These are phyloP conservation scores for Cercopithecus mona DNA, from an alignment of 2,113 vertebrate species.

Conservation along the genomic window DNA sequence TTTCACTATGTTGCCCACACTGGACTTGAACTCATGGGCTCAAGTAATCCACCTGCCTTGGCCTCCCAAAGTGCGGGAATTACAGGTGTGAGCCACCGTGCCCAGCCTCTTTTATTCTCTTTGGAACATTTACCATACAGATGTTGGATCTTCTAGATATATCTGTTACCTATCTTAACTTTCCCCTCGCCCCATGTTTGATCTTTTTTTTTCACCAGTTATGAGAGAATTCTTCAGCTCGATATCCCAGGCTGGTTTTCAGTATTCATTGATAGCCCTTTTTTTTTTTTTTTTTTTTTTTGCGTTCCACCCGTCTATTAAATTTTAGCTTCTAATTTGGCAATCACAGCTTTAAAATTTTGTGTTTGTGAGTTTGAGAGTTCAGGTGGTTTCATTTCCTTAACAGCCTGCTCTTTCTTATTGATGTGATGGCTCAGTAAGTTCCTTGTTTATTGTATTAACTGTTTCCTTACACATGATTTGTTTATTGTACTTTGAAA, in stretches of 20 bases:
- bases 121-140: neutral
- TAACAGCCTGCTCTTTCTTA: neutral
- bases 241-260: neutral
- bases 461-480: slow-evolving; percentile 19
- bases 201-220: neutral
- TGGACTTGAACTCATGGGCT: too few species aligned
- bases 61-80: too few species aligned
- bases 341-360: neutral
- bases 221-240: neutral
- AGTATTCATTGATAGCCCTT: neutral
- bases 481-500: slow-evolving; percentile 40
- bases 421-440: neutral
- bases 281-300: neutral
- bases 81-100: too few species aligned
- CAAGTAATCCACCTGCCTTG: too few species aligned
- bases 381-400: neutral
- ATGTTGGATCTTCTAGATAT: neutral
- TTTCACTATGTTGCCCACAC: too few species aligned
- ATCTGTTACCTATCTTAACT: neutral
- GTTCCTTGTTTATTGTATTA: neutral
- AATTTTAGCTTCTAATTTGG: neutral
- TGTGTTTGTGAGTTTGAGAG: neutral
- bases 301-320: neutral
- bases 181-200: neutral
- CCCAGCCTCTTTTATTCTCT: neutral